Evolutionary conservation across 2,113 vertebrate genomes (phyloP).

Genomic region (Microcebus tavaratra): DNA sequence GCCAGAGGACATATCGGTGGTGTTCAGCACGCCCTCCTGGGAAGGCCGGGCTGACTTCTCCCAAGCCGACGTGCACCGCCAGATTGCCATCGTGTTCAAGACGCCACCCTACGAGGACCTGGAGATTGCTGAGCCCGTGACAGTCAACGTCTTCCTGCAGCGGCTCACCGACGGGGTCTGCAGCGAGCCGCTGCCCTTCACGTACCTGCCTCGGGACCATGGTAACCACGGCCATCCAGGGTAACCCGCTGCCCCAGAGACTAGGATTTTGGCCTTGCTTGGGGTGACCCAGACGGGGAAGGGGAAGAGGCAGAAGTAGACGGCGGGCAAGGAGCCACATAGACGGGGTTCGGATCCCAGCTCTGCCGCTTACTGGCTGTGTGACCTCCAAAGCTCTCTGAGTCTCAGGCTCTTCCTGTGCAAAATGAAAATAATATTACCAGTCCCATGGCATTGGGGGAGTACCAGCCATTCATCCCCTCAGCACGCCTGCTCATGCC

Average conservation of each 20-base stretch:
- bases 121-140: constrained; percentile 87
- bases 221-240: constrained; percentile 78
- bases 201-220: constrained; percentile 88
- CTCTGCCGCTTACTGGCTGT: not conserved
- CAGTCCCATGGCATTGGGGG: not conserved
- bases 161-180: constrained; percentile 92
- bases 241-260: fast-evolving
- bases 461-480: not conserved
- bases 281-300: not conserved
- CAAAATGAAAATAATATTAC: not conserved
- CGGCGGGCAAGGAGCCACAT: not conserved
- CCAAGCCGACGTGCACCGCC: constrained; percentile 94
- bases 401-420: not conserved
- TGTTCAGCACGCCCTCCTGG: constrained; percentile 90
- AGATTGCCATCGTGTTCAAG: constrained; percentile 95
- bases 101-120: constrained; percentile 92
- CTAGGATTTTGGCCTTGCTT: not conserved
- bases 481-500: not conserved
- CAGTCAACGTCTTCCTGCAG: constrained; percentile 88
- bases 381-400: not conserved
- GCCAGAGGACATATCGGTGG: constrained; percentile 92
- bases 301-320: not conserved
- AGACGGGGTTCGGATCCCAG: not conserved
- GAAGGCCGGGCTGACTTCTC: constrained; percentile 93
- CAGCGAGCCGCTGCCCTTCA: constrained; percentile 90